Base-by-base conservation (phyloP, 2,888 invertebrate genomes). In the Dendrolimus pini region DNA sequence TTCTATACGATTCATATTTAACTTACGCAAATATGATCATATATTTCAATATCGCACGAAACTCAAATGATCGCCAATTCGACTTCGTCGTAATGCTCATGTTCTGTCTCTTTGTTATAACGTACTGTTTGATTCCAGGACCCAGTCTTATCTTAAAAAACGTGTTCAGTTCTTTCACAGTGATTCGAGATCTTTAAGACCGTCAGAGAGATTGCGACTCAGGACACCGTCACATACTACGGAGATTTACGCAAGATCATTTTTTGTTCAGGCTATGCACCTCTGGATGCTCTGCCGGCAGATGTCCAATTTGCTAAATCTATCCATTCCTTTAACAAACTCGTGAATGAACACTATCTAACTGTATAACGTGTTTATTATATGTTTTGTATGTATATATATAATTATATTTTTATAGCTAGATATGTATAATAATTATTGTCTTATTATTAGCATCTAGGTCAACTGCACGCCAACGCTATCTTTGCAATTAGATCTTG, bases 1-100 rank as follows among this genome's bases (percentile, higher is more conserved):
- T 12, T 54, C 47, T 41, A 42, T 57, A 30, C 9, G 54, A 47
- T 54, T 57, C 42, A 57, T 57, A 54, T 57, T 57, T 57, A 54
- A 54, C 9, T 54, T 57, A 18, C 52, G 57, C 7, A 54, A 57
- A 47, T 57, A 57, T 54, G 57, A 57, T 47, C 42, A 55, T 13
- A 10, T 56, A 41, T 47, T n/a, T 42, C 18, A 14, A 41, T 55
- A 3, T 42, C 55, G 14, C 14, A 14, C 55, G 7, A 30, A 41
- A 8, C n/a, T 47, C 47, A 12, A 47, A 12, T 47, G 47, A 7
- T 12, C 6, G 12, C 47, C 47, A 47, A 47, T 47, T 47, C 47
- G 6, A 9, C 47, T 47, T 47, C 47, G 47, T 7, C 47, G 47
- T 2, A 47, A 47, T 47, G 12, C 47, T 47, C 47, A 47, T 47